Evolutionary conservation across 1,140 invertebrate species (phyloP), one percentile per base, ranked within the genome.

Genomic region (Adelges cooleyi): DNA sequence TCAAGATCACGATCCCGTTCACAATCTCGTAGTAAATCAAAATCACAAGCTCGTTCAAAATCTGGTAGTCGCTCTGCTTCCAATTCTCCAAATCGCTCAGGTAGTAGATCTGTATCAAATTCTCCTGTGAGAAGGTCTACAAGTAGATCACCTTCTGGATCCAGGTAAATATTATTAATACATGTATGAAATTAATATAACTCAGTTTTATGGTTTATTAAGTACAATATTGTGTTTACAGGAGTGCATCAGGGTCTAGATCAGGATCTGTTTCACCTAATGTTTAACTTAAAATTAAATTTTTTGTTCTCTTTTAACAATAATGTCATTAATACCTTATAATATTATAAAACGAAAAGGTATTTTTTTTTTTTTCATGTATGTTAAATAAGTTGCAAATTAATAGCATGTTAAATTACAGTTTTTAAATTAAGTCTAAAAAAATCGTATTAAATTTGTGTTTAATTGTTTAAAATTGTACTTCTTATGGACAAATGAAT

Each of bases 221-320:
- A n/a, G n/a, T n/a, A n/a, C n/a, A n/a, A n/a, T n/a, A 5, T 40
- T 22, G 22, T 23, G 11, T 59, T 59, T 59, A 25, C 6, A 68
- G 73, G 33, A 75, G 73, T n/a, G 67, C 73, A 15, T 77, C 76
- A 9, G 71, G 72, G 17, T 75, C 72, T 4, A 69, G 73, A 18
- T 78, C 73, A 13, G 52, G 50, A 4, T 67, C 54, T 9, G 42
- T 33, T 36, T 50, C 65, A 18, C 49, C 65, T 8, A 49, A 3
- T 40, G 38, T 9, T 15, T 36, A 38, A 53, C n/a, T n/a, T n/a
- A n/a, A n/a, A n/a, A n/a, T n/a, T n/a, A n/a, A n/a, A n/a, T n/a
- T n/a, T n/a, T n/a, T n/a, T n/a, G n/a, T n/a, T n/a, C n/a, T n/a
- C n/a, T n/a, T n/a, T n/a, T n/a, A n/a, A n/a, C n/a, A n/a, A n/a